Conservation (phyloP, 2,888 invertebrate species). For the Ophion ventricosus region DNA sequence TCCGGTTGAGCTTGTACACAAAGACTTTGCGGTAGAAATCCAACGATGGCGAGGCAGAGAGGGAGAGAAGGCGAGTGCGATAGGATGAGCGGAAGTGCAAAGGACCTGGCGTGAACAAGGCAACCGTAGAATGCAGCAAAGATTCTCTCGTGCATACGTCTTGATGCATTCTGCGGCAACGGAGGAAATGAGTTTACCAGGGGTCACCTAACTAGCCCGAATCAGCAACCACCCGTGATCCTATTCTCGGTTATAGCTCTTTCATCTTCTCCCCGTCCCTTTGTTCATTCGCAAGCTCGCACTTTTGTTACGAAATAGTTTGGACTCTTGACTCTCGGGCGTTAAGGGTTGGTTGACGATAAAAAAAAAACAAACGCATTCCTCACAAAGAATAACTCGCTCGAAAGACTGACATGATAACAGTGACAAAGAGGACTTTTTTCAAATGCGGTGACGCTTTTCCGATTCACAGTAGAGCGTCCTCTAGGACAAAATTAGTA, state of each 20-base stretch:
- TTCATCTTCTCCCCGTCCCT: not conserved
- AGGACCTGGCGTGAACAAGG: slow-evolving; percentile 15
- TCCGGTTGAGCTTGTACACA: slow-evolving; percentile 9
- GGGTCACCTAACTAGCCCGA: slow-evolving; percentile 47
- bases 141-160: slow-evolving; percentile 11
- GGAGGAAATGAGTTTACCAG: slow-evolving; percentile 58
- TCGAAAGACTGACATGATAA: slow-evolving; percentile 24
- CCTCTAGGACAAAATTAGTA: too few species aligned
- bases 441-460: not conserved
- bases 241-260: slow-evolving; percentile 40
- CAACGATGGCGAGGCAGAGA: slow-evolving; percentile 4
- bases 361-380: not conserved
- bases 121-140: slow-evolving; percentile 15
- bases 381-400: slow-evolving; percentile 30
- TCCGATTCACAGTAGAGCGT: too few species aligned
- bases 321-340: slow-evolving; percentile 1
- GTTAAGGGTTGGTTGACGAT: not conserved
- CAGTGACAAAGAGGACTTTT: not conserved
- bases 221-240: slow-evolving; percentile 21
- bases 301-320: not conserved
- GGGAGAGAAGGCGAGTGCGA: not conserved
- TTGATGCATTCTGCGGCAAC: slow-evolving; percentile 26
- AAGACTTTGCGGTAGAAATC: slow-evolving; percentile 40
- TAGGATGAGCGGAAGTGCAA: not conserved
- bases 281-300: slow-evolving; percentile 31